Percentiles rank a stretch among this genome's conserved stretches.
phyloP scores from a whole-genome alignment of 1,140 invertebrate species.

The Leptonema lineaticorne region DNA sequence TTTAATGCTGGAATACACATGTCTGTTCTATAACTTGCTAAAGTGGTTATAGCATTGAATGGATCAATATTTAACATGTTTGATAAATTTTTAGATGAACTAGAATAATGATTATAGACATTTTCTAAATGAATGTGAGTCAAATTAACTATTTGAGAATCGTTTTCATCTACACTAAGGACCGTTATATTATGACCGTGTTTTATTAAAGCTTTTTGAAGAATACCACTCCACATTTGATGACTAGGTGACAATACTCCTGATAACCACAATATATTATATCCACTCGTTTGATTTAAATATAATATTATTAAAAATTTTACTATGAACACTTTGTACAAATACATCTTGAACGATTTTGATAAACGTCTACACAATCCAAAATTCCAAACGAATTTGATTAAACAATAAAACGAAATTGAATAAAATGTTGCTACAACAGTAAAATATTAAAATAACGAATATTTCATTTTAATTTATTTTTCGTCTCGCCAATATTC shows the following conservation, averaged over 20 bases:
- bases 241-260: conserved; percentile 39
- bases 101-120: conserved; percentile 31
- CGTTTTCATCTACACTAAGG: conserved; percentile 38
- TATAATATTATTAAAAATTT: no score
- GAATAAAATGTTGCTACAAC: no score
- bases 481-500: no score
- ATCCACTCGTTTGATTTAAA: background rate
- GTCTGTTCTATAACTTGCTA: conserved; percentile 35
- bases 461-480: no score
- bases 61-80: conserved; percentile 24
- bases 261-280: conserved; percentile 36
- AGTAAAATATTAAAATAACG: no score
- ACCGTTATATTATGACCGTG: conserved; percentile 42
- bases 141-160: conserved; percentile 31
- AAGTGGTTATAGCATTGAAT: conserved; percentile 20
- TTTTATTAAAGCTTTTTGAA: conserved; percentile 35
- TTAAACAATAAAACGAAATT: no score
- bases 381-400: no score
- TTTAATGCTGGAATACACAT: conserved; percentile 31
- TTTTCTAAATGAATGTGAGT: conserved; percentile 42
- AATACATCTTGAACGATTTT: no score
- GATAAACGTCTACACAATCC: no score
- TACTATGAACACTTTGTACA: no score
- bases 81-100: background rate
- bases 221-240: conserved; percentile 36